Percentiles rank a stretch among this genome's conserved stretches.
phyloP scores from a whole-genome alignment of 2,797 vertebrate genomes.

The Heliangelus exortis region DNA sequence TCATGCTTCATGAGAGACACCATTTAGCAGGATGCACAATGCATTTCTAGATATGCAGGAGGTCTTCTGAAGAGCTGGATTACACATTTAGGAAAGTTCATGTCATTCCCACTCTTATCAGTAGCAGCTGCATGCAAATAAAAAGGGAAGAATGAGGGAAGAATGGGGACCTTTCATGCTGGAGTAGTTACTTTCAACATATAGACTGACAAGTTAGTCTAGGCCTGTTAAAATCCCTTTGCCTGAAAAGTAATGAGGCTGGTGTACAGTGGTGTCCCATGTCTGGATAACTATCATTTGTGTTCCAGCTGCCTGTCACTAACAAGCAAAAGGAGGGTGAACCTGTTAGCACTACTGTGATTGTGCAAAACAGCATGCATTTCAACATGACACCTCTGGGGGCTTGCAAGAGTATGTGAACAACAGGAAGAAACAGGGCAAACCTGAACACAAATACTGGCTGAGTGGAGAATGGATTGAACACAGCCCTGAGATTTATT shows the following conservation, averaged over 20 bases:
- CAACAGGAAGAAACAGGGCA: accelerated
- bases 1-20: neutral
- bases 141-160: neutral
- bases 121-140: neutral
- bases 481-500: too few relatives aligned
- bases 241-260: neutral
- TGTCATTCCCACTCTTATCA: neutral
- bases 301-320: neutral
- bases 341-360: neutral
- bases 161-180: neutral
- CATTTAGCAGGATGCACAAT: neutral
- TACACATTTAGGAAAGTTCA: neutral
- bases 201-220: neutral
- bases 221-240: neutral
- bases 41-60: neutral
- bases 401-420: neutral
- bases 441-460: too few relatives aligned
- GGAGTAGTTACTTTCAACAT: neutral
- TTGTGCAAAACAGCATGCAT: neutral
- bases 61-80: neutral
- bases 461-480: too few relatives aligned
- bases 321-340: neutral
- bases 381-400: neutral
- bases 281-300: neutral
- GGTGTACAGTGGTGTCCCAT: accelerated